These are phyloP conservation scores for Cotesia congregata DNA, from an alignment of 2,888 invertebrate genomes.

Conservation along the genomic window DNA sequence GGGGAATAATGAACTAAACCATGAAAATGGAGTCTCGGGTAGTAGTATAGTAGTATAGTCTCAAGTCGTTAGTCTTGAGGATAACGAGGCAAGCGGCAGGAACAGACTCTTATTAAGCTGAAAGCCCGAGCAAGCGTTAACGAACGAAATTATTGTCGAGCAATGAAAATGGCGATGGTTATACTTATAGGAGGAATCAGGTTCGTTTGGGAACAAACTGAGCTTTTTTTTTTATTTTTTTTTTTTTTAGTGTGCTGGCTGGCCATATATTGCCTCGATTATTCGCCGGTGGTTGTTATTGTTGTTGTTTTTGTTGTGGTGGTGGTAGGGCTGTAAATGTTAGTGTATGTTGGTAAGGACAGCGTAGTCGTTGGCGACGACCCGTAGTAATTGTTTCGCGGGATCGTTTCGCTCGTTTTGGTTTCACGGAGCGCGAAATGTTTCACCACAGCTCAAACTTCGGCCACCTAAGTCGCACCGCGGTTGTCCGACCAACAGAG, in stretches of 20 bases:
- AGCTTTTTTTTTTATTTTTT: no score
- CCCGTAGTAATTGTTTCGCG: conserved; percentile 41
- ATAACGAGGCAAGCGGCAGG: conserved; percentile 30
- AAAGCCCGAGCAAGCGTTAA: conserved; percentile 34
- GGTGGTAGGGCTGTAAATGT: background rate
- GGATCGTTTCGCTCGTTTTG: conserved; percentile 35
- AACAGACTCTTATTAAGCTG: background rate
- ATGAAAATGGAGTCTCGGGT: background rate
- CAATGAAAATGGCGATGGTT: conserved; percentile 2
- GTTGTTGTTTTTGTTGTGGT: background rate
- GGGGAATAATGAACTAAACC: no score
- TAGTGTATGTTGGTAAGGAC: conserved; percentile 12
- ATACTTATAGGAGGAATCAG: conserved; percentile 27
- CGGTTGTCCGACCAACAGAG: conserved; percentile 43
- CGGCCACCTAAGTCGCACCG: conserved; percentile 64
- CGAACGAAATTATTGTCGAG: conserved; percentile 43
- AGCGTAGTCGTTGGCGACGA: conserved; percentile 24
- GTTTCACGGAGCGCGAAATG: conserved; percentile 37
- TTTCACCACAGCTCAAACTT: conserved; percentile 15
- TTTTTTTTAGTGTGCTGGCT: no score
- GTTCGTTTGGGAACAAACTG: conserved; percentile 20
- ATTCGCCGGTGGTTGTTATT: no score
- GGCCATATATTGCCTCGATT: no score
- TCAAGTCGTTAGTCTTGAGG: conserved; percentile 33
- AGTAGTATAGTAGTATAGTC: background rate